A percentile compares a stretch with the other conserved stretches of the same genome.
Conservation (phyloP, 2,113 vertebrate genomes). For the Phalacrocorax aristotelis region DNA sequence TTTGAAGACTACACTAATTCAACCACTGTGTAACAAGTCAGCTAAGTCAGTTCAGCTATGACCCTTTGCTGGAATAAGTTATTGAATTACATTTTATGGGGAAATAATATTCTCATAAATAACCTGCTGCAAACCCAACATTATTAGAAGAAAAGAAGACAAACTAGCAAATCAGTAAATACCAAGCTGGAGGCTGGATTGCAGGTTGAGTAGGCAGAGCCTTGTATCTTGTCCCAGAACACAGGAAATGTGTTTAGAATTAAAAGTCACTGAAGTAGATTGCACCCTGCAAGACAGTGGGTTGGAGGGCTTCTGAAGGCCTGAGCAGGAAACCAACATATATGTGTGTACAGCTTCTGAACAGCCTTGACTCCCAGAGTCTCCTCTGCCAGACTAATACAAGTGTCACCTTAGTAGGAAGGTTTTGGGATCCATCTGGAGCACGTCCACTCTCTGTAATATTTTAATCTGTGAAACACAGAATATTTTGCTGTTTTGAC, state of each 20-base stretch:
- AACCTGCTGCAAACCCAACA: neutral
- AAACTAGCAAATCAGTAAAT: neutral
- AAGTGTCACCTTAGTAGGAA: neutral
- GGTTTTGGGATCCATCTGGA: neutral
- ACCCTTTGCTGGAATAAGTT: neutral
- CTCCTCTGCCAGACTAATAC: neutral
- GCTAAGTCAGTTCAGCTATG: neutral
- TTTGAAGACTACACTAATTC: neutral
- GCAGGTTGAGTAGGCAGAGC: neutral
- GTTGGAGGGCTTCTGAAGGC: neutral
- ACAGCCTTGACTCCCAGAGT: neutral
- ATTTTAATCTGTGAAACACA: neutral
- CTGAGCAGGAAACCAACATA: neutral
- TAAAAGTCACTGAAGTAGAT: neutral
- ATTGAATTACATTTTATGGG: neutral
- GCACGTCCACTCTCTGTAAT: neutral
- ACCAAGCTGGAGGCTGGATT: neutral
- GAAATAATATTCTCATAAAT: neutral
- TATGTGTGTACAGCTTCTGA: rapidly evolving
- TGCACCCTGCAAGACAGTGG: neutral
- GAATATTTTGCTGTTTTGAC: neutral
- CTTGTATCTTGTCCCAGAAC: neutral
- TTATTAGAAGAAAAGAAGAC: neutral
- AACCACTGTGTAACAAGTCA: neutral
- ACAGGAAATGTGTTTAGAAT: neutral